Evolutionary conservation across 2,797 vertebrate genomes (phyloP).

Genomic region (Hephaestus fuliginosus): DNA sequence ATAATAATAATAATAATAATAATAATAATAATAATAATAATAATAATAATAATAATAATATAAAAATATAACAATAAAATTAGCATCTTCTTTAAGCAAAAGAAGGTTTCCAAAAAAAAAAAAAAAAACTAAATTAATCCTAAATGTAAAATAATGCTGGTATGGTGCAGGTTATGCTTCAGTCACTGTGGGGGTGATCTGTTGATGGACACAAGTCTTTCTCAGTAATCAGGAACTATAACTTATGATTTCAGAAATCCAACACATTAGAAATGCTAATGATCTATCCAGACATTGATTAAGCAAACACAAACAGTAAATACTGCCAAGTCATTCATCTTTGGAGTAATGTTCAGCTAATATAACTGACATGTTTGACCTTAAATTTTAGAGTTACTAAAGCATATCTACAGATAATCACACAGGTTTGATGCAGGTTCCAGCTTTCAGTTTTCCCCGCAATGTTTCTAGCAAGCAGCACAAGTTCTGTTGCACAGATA

Average conservation of each 20-base stretch:
- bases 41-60: too few relatives aligned
- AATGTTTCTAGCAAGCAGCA: neutral
- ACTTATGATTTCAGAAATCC: neutral
- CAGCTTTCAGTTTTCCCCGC: neutral
- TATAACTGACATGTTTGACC: neutral
- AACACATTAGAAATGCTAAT: neutral
- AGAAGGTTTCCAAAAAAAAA: too few relatives aligned
- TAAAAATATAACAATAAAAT: slow-evolving; percentile 10
- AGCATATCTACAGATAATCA: neutral
- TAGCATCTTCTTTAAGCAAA: slow-evolving; percentile 80
- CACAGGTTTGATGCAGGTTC: neutral
- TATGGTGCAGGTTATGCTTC: neutral
- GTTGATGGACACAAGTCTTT: neutral
- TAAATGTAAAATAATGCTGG: neutral
- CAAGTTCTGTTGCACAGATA: neutral
- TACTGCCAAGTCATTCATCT: too few relatives aligned
- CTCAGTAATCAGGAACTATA: neutral
- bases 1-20: too few relatives aligned
- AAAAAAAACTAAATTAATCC: slow-evolving; percentile 35
- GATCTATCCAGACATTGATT: neutral
- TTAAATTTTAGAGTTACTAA: neutral
- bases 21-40: too few relatives aligned
- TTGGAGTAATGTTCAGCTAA: too few relatives aligned
- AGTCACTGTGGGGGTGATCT: too few relatives aligned
- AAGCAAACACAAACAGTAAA: neutral